Evolutionary conservation across 2,888 invertebrate genomes (phyloP).

Genomic region (Microplitis manilae): DNA sequence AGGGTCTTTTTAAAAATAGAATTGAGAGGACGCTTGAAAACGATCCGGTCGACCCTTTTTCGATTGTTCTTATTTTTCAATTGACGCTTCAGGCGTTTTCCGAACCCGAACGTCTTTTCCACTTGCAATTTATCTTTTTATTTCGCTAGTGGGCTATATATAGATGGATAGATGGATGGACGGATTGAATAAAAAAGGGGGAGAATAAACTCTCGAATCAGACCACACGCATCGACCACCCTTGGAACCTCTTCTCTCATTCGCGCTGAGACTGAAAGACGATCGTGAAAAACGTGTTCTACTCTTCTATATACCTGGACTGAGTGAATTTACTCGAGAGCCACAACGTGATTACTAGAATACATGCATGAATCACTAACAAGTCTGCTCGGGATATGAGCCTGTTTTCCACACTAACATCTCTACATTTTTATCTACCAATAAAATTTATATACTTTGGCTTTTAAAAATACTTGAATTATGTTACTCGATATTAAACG

Average conservation of each 20-base stretch:
- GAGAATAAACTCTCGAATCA: slow-evolving; percentile 24
- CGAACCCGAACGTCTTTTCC: slow-evolving; percentile 22
- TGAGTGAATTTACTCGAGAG: slow-evolving; percentile 31
- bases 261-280: slow-evolving; percentile 22
- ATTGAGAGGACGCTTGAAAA: slow-evolving; percentile 5
- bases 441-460: background rate
- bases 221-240: slow-evolving; percentile 43
- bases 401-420: background rate
- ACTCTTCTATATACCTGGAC: slow-evolving; percentile 9
- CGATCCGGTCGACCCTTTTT: slow-evolving; percentile 22
- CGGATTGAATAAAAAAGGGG: background rate
- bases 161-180: background rate
- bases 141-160: background rate
- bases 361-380: slow-evolving; percentile 47
- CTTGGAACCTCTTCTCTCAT: slow-evolving; percentile 33
- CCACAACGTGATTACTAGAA: slow-evolving; percentile 36
- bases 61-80: slow-evolving; percentile 37
- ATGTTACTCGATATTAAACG: too few relatives aligned
- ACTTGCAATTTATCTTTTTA: background rate
- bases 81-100: slow-evolving; percentile 32
- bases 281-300: slow-evolving; percentile 44
- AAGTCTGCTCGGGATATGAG: slow-evolving; percentile 32
- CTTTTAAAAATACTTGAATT: too few relatives aligned
- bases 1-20: slow-evolving; percentile 24
- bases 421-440: background rate